A percentile compares a stretch with the other conserved stretches of the same genome.
phyloP scores from a whole-genome alignment of 2,888 invertebrate species.

The Anthophora plumipes region DNA sequence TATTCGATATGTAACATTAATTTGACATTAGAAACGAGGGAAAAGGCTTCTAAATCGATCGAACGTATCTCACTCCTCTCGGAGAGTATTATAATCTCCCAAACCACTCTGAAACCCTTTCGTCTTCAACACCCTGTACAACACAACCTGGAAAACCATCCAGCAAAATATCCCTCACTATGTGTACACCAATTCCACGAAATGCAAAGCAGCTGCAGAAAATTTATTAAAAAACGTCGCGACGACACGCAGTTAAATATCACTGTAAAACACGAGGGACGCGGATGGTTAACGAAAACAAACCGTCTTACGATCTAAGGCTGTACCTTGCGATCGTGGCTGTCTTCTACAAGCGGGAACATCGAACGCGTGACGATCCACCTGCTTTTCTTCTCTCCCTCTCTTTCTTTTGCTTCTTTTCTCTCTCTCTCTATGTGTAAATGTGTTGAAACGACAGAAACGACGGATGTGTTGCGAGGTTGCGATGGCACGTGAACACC shows the following conservation, averaged over 20 bases:
- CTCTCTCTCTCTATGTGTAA: conserved; percentile 6
- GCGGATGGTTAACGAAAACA: conserved; percentile 31
- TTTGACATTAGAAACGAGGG: no score
- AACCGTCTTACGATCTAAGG: conserved; percentile 43
- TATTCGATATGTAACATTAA: no score
- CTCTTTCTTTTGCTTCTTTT: not conserved
- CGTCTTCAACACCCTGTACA: no score
- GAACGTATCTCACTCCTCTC: no score
- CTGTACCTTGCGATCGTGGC: conserved; percentile 58
- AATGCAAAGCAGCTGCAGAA: not conserved
- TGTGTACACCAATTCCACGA: no score
- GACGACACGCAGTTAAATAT: not conserved
- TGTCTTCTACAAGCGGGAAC: conserved; percentile 50
- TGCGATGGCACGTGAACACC: conserved; percentile 72
- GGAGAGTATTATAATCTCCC: no score
- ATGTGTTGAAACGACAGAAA: not conserved
- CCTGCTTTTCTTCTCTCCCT: conserved; percentile 40
- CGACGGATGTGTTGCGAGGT: conserved; percentile 54
- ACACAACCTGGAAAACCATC: no score
- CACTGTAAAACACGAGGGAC: conserved; percentile 38
- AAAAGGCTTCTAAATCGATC: no score
- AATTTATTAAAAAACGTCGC: not conserved
- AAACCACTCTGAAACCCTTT: no score
- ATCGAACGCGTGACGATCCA: conserved; percentile 62
- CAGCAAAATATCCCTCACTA: no score